Conservation (phyloP, 2,797 vertebrate genomes). For the Microctenopoma lineatum region DNA sequence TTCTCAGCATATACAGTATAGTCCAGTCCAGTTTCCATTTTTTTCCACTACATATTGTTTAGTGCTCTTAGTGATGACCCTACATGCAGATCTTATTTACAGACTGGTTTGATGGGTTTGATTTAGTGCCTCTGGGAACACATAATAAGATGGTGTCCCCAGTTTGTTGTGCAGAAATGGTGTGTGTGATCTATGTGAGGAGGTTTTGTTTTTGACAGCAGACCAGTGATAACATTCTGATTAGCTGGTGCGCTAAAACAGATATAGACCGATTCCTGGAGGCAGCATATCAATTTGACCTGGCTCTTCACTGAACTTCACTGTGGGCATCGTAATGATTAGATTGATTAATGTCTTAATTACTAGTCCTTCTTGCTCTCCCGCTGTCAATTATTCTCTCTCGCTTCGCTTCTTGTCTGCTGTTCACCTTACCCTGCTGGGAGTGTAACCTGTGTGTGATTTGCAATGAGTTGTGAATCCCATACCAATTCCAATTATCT, state of each 20-base stretch:
- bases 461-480: conserved; percentile 76
- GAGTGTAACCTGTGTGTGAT: conserved; percentile 66
- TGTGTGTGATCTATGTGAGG: conserved; percentile 33
- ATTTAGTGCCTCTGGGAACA: conserved; percentile 43
- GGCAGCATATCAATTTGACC: conserved; percentile 29
- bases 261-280: conserved; percentile 32
- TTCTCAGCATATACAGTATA: no score
- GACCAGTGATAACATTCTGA: conserved; percentile 27
- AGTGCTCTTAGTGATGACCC: background rate
- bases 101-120: conserved; percentile 13
- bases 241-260: conserved; percentile 30
- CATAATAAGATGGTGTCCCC: conserved; percentile 9
- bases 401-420: conserved; percentile 49
- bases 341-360: conserved; percentile 77
- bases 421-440: conserved; percentile 64
- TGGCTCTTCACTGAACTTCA: conserved; percentile 44
- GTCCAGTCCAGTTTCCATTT: conserved; percentile 1
- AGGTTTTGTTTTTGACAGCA: conserved; percentile 48
- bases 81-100: conserved; percentile 13
- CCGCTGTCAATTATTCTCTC: conserved; percentile 62
- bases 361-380: conserved; percentile 57
- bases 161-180: conserved; percentile 37
- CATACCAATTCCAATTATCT: conserved; percentile 66
- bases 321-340: conserved; percentile 56
- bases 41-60: background rate